phyloP scores from a whole-genome alignment of 1,140 invertebrate genomes.

The Trichonephila clavipes region DNA sequence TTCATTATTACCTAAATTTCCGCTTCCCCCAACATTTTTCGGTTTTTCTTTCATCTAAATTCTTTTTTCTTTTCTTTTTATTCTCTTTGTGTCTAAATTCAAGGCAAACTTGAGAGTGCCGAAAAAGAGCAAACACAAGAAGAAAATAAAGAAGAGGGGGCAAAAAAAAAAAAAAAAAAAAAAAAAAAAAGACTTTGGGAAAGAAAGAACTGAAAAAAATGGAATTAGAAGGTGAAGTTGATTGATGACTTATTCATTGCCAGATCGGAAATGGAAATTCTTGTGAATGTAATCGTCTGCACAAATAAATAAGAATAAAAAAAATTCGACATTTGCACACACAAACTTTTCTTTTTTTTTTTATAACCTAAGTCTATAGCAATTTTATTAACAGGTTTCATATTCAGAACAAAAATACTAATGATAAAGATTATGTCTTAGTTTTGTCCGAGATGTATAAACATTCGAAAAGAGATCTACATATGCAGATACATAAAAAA shows the following conservation, averaged over 20 bases:
- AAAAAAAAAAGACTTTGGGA: background rate
- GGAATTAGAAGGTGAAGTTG: constrained; percentile 23
- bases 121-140: no score
- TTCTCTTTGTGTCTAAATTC: background rate
- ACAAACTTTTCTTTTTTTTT: background rate
- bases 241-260: constrained; percentile 37
- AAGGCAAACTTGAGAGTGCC: no score
- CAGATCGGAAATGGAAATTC: constrained; percentile 24
- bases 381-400: background rate
- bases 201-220: background rate
- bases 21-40: no score
- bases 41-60: background rate
- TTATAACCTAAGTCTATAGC: background rate
- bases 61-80: background rate
- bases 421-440: background rate
- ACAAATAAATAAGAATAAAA: background rate
- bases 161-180: no score
- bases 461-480: background rate
- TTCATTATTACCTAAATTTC: no score
- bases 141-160: background rate
- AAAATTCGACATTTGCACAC: background rate
- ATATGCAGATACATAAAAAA: background rate
- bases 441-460: background rate
- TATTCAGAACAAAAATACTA: background rate
- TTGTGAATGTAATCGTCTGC: constrained; percentile 2